Base-by-base conservation (phyloP, 2,888 invertebrate species). In the Drosophila prolongata region DNA sequence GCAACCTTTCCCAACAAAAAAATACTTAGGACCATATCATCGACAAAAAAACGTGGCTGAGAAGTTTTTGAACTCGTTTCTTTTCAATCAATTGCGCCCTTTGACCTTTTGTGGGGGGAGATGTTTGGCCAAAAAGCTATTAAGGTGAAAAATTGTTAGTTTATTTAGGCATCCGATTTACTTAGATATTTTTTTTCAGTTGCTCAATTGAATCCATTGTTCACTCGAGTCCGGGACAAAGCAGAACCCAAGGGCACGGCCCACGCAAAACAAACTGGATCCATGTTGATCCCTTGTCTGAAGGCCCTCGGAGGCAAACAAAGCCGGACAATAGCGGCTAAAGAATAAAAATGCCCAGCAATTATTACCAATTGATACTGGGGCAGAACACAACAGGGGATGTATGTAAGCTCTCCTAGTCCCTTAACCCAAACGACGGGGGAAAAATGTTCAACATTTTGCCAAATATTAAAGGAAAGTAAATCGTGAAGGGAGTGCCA, bases 301-400 rank as follows among this genome's bases (percentile, higher is more conserved):
- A 64, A 27, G 55, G 75, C 55, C 53, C 53, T 53, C 49, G 30
- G 35, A 67, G 67, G 50, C 60, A 70, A 71, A 76, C 77, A 79
- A 57, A 60, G 56, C 53, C 47, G 57, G 24, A 60, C 69, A 77
- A 76, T 59, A 37, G 16, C 52, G 47, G 30, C 53, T 34, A 16
- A 57, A 65, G 43, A 68, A 73, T 56, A 53, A 60, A 65, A 76
- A 73, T 75, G 67, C 44, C 44, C 67, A 57, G 71, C 77, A 86
- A 82, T 79, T 86, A 77, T 71, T 77, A 66, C 60, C 72, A 82
- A 82, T 82, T 82, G 76, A 53, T 68, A 60, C 55, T 71, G 66
- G 66, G 49, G 53, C 47, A 38, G 61, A 59, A 50, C 62, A 72
- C 65, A 74, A 53, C 46, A 47, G 24, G 37, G 42, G 19, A 38